phyloP scores from a whole-genome alignment of 2,113 vertebrate genomes.

The Plotosus lineatus region DNA sequence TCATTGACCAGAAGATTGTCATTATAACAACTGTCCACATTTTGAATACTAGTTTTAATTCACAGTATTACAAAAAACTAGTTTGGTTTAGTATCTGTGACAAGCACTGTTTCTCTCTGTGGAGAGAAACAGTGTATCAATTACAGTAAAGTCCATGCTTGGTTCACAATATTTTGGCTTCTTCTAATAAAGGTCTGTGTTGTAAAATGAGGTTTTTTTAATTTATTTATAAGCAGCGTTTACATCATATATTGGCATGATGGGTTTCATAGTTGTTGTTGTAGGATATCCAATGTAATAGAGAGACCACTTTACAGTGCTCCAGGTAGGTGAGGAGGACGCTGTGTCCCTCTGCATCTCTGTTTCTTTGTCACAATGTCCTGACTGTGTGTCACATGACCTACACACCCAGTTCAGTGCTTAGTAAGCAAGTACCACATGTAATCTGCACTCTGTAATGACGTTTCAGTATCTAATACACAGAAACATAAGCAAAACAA shows the following conservation, averaged over 20 bases:
- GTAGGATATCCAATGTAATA: no score
- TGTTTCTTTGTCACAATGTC: no score
- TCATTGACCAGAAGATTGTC: constrained; percentile 46
- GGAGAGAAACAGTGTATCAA: constrained; percentile 34
- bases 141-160: constrained; percentile 21
- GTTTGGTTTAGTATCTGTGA: constrained; percentile 12
- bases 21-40: constrained; percentile 31
- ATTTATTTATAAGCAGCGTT: not conserved
- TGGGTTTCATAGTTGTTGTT: not conserved
- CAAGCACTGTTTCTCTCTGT: not conserved
- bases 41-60: constrained; percentile 1
- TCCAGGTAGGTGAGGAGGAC: no score
- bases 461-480: no score
- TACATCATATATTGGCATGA: not conserved
- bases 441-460: no score
- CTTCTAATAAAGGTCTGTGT: constrained; percentile 45
- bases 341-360: no score
- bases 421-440: no score
- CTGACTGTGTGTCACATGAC: no score
- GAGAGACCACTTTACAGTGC: no score
- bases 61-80: constrained; percentile 25
- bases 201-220: not conserved
- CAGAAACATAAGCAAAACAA: no score
- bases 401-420: no score
- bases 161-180: constrained; percentile 19